Percentiles rank a stretch among this genome's conserved stretches.
These are phyloP conservation scores for Drosophila buzzatii DNA, from an alignment of 2,888 invertebrate genomes.

Conservation along the genomic window DNA sequence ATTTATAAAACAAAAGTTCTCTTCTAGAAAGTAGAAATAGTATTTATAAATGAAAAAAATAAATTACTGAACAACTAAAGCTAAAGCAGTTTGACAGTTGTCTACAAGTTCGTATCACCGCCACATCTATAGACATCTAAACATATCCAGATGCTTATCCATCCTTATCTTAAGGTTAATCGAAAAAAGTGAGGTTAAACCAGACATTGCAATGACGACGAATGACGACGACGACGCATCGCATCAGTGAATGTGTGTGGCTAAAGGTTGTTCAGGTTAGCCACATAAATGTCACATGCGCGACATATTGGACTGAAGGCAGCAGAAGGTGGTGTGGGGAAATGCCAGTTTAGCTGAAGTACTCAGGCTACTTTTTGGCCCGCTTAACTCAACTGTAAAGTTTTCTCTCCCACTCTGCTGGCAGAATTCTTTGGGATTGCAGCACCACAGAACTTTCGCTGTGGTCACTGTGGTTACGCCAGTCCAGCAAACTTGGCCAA, in stretches of 20 bases:
- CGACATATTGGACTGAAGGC: constrained; percentile 2
- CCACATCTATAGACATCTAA: neutral
- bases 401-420: constrained; percentile 2
- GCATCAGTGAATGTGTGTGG: neutral
- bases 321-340: neutral
- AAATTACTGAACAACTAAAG: no score
- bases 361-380: neutral
- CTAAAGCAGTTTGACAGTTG: neutral
- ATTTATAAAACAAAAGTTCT: no score
- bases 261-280: constrained; percentile 7
- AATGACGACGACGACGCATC: neutral
- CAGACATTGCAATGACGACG: constrained; percentile 5
- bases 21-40: no score
- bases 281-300: constrained; percentile 30
- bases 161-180: neutral
- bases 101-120: neutral
- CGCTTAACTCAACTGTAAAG: constrained; percentile 23
- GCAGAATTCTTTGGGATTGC: constrained; percentile 2
- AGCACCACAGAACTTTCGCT: constrained; percentile 46
- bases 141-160: no score
- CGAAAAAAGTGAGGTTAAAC: constrained; percentile 6
- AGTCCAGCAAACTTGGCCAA: neutral
- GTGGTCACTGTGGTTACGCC: constrained; percentile 44
- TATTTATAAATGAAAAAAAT: no score
- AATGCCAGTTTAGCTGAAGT: neutral